phyloP scores from a whole-genome alignment of 2,888 invertebrate genomes.

The Serrognathus titanus region DNA sequence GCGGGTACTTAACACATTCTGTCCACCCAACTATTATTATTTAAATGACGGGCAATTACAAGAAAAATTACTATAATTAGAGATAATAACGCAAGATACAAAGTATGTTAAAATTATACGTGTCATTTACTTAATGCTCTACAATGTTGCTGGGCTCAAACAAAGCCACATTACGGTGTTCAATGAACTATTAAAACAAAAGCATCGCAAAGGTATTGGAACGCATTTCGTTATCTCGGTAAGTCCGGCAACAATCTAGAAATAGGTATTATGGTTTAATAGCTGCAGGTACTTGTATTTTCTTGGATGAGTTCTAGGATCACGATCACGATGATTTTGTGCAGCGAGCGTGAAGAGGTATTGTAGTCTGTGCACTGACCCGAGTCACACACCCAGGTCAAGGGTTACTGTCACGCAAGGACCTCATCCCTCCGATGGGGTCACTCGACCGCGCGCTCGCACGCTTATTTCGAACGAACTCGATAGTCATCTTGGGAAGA shows the following conservation, averaged over 20 bases:
- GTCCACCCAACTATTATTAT: too few species aligned
- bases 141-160: too few species aligned
- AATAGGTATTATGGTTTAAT: constrained; percentile 10
- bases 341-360: constrained; percentile 31
- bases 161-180: constrained; percentile 1
- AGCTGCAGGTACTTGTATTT: constrained; percentile 10
- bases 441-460: neutral
- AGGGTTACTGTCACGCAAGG: constrained; percentile 31
- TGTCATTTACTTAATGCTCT: too few species aligned
- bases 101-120: too few species aligned
- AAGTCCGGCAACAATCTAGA: constrained; percentile 4
- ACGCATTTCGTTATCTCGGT: constrained; percentile 8
- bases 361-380: constrained; percentile 35
- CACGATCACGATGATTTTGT: constrained; percentile 32
- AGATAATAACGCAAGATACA: too few species aligned
- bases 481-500: neutral
- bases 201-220: constrained; percentile 3
- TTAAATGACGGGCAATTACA: too few species aligned
- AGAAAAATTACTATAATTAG: too few species aligned
- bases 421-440: neutral
- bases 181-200: constrained; percentile 11
- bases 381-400: constrained; percentile 30
- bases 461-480: neutral
- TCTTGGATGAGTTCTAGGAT: constrained; percentile 17
- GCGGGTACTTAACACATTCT: too few species aligned